A percentile compares a stretch with the other conserved stretches of the same genome.
These are phyloP conservation scores for Neoscelio sp. DNA, from an alignment of 2,888 invertebrate genomes.

Conservation along the genomic window DNA sequence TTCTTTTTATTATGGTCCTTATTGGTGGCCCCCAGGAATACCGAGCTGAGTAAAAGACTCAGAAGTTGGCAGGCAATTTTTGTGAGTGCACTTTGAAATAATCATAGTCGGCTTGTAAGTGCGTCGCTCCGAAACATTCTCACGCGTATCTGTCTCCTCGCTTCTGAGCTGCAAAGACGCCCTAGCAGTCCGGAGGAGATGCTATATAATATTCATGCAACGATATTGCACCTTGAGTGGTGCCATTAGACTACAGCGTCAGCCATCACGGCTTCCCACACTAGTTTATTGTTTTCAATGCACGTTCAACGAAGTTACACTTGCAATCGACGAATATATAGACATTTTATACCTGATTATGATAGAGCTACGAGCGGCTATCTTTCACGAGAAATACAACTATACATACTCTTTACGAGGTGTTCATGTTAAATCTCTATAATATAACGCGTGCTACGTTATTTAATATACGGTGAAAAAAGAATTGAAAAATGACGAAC, in stretches of 20 bases:
- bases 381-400: slow-evolving; percentile 19
- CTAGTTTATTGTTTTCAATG: slow-evolving; percentile 74
- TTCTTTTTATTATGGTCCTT: slow-evolving; percentile 3
- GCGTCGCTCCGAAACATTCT: slow-evolving; percentile 66
- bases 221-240: slow-evolving; percentile 81
- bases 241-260: slow-evolving; percentile 77
- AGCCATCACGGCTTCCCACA: slow-evolving; percentile 72
- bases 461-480: too few species aligned
- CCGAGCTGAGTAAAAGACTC: slow-evolving; percentile 59
- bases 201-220: slow-evolving; percentile 80
- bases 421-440: not conserved
- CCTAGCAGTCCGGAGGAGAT: slow-evolving; percentile 67
- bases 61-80: slow-evolving; percentile 80
- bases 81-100: slow-evolving; percentile 81
- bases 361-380: slow-evolving; percentile 17
- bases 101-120: slow-evolving; percentile 76
- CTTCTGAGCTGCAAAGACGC: slow-evolving; percentile 64
- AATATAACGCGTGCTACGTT: too few species aligned
- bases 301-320: slow-evolving; percentile 52
- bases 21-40: slow-evolving; percentile 20
- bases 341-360: slow-evolving; percentile 14
- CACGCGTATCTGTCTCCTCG: slow-evolving; percentile 66
- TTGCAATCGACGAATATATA: slow-evolving; percentile 42
- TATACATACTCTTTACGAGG: slow-evolving; percentile 8
- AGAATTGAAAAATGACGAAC: too few species aligned